Evolutionary conservation across 1,140 invertebrate genomes (phyloP), one percentile per base, ranked within the genome.

Genomic region (Musca domestica): DNA sequence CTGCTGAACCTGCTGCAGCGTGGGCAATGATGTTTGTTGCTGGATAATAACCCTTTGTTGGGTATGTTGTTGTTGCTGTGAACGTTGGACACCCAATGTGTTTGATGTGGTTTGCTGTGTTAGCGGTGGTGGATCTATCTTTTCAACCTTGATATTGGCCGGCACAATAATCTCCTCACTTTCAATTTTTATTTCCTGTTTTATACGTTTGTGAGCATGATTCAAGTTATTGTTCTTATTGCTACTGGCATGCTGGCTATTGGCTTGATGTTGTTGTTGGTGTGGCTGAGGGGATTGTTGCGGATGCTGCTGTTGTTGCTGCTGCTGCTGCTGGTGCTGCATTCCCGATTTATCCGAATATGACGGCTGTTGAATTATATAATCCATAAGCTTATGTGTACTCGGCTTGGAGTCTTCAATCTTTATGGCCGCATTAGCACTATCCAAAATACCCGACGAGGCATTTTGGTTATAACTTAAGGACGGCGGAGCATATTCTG

Each of bases 101-200:
- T 46, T 66, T 30, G 27, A 22, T 41, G 34, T 27, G 9, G 56
- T 61, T 19, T 61, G 56, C 20, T 69, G 68, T 1, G 69, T 34
- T 12, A 66, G 41, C 4, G 64, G 12, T 14, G 70, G 71, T 5
- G 74, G 49, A 47, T 80, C 77, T 15, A 80, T 75, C 68, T 79
- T 80, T 20, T 80, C 77, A 20, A 80, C 58, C 64, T 80, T 80
- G 6, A 80, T 80, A 46, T 68, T 80, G 14, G 77, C 75, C 12
- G 77, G 77, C 46, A 80, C 76, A 52, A 80, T 74, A 20, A 80
- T 80, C 56, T 80, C 77, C 49, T 80, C 77, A 56, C 77, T 80
- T 73, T 80, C 80, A 61, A 80, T 80, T 66, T 80, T 76, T 34
- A 80, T 80, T 56, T 80, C 77, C 47, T 80, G 77, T 54, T 80